Evolutionary conservation across 2,888 invertebrate species (phyloP).

Genomic region (Glyphotaelius pellucidus): DNA sequence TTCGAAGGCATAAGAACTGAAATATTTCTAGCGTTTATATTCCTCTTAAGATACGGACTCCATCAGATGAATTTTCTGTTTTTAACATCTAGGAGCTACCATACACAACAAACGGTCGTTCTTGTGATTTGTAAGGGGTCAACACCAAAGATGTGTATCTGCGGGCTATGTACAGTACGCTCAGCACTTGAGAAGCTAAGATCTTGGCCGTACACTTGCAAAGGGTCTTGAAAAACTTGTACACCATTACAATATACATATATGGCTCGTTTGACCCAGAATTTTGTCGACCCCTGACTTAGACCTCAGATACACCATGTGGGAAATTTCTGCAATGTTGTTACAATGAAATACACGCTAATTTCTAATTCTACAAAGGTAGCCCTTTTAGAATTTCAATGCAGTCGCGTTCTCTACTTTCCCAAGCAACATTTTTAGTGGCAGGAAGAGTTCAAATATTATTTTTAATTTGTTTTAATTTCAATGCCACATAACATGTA

Average conservation of each 20-base stretch:
- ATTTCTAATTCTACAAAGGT: background rate
- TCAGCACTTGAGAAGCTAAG: background rate
- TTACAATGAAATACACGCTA: background rate
- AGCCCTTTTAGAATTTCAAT: background rate
- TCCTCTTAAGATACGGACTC: too few relatives aligned
- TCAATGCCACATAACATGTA: too few relatives aligned
- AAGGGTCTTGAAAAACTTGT: background rate
- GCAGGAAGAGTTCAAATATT: too few relatives aligned
- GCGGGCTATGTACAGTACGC: too few relatives aligned
- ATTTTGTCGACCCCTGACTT: background rate
- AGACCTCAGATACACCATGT: background rate
- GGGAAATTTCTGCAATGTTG: background rate
- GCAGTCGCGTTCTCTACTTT: background rate
- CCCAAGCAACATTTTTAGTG: too few relatives aligned
- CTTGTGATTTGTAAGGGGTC: too few relatives aligned
- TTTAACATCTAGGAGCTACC: background rate
- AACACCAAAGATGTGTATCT: too few relatives aligned
- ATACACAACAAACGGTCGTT: too few relatives aligned
- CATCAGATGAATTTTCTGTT: background rate
- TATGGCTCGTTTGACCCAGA: background rate
- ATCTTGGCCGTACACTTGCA: background rate
- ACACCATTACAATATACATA: background rate
- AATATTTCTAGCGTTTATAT: too few relatives aligned
- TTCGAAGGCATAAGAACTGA: too few relatives aligned
- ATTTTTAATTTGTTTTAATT: too few relatives aligned